These are phyloP conservation scores for Paratilapia polleni DNA, from an alignment of 2,113 vertebrate species.

Conservation along the genomic window DNA sequence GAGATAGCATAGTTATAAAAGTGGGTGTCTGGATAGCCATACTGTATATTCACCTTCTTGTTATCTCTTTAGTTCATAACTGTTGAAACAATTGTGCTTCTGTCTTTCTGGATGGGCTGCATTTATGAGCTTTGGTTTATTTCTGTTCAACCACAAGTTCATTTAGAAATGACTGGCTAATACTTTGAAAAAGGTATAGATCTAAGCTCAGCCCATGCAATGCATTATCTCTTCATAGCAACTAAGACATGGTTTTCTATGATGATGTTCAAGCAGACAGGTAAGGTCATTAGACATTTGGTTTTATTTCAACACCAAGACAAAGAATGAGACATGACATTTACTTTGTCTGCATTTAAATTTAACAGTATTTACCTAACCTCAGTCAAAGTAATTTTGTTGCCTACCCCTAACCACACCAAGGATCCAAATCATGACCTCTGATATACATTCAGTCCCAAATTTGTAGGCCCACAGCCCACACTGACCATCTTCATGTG, in stretches of 20 bases:
- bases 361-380: neutral
- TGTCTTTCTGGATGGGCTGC: neutral
- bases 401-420: neutral
- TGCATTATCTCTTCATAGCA: neutral
- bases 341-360: neutral
- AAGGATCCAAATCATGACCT: neutral
- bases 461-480: neutral
- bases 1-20: slow-evolving; percentile 5
- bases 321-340: too few relatives aligned
- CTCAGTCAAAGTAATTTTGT: neutral
- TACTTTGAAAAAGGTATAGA: neutral
- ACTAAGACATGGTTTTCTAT: too few relatives aligned
- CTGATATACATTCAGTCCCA: neutral
- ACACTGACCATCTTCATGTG: neutral
- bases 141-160: neutral
- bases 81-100: neutral
- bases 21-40: neutral
- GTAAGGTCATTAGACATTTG: neutral
- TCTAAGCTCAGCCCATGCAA: neutral
- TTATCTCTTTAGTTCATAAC: neutral
- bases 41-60: neutral
- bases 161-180: neutral
- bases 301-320: neutral
- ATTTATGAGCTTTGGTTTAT: neutral
- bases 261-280: too few relatives aligned